Base-by-base conservation (phyloP, 2,888 invertebrate genomes). In the Tubiluchus corallicola region DNA sequence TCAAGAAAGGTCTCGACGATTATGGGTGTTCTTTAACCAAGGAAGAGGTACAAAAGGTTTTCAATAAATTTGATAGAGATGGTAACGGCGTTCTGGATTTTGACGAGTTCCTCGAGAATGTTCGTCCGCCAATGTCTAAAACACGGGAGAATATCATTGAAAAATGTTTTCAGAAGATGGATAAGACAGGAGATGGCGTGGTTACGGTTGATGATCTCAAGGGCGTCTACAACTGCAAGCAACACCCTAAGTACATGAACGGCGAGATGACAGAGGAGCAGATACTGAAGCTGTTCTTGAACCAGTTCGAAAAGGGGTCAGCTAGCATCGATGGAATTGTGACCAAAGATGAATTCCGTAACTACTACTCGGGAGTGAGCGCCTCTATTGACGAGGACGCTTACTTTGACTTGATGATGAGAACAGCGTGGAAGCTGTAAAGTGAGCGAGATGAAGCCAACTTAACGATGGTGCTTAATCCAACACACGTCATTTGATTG, bases 351-450 rank as follows among this genome's bases (percentile, higher is more conserved):
- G 94, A 94, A 65, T 94, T 92, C 57, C 66, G 80, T 58, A 85
- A 88, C 66, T 94, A 92, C 65, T 94, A 94, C 68, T 73, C 80
- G 46, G 84, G 82, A 15, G 79, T 94, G 52, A 90, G 90, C 62
- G 87, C 90, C 37, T 88, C 88, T 1, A 83, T 92, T 53, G 92
- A 94, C 63, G 80, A 79, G 51, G 92, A 94, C 62, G 79, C 79
- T 44, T 94, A 84, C 63, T 94, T 94, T 62, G 88, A 90, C 64
- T 70, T 92, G 49, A 83, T 92, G 80, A 83, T 94, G 75, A 75
- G 88, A 47, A 82, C 82, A 56, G 79, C 84, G 1, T 94, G 82
- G 70, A 82, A 84, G 62, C 69, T 88, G 45, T 85, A 75, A 74
- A n/a, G n/a, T n/a, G n/a, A n/a, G n/a, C n/a, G n/a, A n/a, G n/a